phyloP scores from a whole-genome alignment of 2,113 vertebrate genomes.

The Crotophaga sulcirostris region DNA sequence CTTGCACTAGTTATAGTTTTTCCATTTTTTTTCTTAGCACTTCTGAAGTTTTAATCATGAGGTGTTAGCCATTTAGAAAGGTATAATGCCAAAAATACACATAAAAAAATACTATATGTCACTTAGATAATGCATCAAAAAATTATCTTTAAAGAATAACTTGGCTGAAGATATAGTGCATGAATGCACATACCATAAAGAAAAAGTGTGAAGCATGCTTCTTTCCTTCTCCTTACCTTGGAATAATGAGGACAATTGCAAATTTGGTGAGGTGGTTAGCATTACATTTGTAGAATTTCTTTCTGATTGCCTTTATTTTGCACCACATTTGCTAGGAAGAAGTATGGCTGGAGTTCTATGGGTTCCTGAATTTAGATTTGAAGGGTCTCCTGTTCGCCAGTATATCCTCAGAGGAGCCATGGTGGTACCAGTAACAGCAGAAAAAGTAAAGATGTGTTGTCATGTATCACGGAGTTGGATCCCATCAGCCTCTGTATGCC shows the following conservation, averaged over 20 bases:
- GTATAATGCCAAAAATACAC: not conserved
- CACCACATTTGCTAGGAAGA: not conserved
- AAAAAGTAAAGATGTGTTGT: not conserved
- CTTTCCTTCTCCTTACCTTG: not conserved
- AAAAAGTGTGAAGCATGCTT: fast-evolving
- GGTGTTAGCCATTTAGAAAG: slow-evolving; percentile 1
- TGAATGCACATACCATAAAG: not conserved
- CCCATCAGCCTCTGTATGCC: not conserved
- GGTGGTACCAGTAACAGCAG: not conserved
- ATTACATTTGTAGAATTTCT: not conserved
- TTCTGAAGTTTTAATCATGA: slow-evolving; percentile 1
- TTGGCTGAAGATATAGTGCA: not conserved
- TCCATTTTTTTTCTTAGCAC: not conserved
- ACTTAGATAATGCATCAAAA: not conserved
- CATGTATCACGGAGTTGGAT: not conserved
- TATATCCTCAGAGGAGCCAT: not conserved
- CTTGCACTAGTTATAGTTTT: not conserved
- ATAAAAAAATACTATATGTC: not conserved
- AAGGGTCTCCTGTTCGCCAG: fast-evolving
- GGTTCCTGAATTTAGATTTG: not conserved
- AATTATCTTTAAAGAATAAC: not conserved
- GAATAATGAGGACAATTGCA: not conserved
- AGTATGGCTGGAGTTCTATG: not conserved
- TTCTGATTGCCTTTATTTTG: not conserved
- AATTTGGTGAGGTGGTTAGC: not conserved